Conservation (phyloP, 1,140 invertebrate species). For the Catajapyx aquilonaris region DNA sequence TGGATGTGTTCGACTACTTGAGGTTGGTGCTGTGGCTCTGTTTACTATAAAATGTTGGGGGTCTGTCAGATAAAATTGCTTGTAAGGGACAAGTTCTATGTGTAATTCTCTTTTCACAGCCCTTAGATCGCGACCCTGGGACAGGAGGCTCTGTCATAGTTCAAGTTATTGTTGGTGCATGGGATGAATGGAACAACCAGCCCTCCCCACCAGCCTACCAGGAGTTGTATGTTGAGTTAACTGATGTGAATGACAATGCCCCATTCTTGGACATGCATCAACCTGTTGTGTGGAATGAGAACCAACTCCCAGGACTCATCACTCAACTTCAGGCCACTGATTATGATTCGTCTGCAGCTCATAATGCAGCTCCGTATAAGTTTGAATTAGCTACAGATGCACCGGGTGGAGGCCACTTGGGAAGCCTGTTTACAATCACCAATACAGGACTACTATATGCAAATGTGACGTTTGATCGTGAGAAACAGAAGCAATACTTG, state of each 20-base stretch:
- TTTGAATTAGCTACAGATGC: conserved; percentile 45
- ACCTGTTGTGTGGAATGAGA: conserved; percentile 64
- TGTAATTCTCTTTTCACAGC: conserved; percentile 19
- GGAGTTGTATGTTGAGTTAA: conserved; percentile 49
- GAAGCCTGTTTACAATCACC: no score
- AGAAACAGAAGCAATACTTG: conserved; percentile 62
- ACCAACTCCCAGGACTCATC: conserved; percentile 41
- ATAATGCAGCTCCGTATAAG: conserved; percentile 61
- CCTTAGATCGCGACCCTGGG: conserved; percentile 69
- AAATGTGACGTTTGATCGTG: conserved; percentile 60
- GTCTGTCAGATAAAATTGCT: no score
- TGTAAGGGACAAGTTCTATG: no score
- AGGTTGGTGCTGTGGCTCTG: conserved; percentile 22
- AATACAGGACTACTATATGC: conserved; percentile 37
- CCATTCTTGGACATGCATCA: conserved; percentile 55
- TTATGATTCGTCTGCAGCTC: conserved; percentile 39
- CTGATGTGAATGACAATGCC: conserved; percentile 77
- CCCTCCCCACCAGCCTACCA: conserved; percentile 32
- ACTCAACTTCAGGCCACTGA: conserved; percentile 51
- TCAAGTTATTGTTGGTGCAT: conserved; percentile 62
- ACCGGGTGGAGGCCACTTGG: background rate
- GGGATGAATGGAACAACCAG: conserved; percentile 47
- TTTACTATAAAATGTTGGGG: no score
- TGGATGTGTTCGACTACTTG: conserved; percentile 51
- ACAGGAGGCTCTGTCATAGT: conserved; percentile 57